Percentiles rank a stretch among this genome's conserved stretches.
These are phyloP conservation scores for Patiria miniata DNA, from an alignment of 35 echinoderm and acorn worm genomes.

Conservation along the genomic window DNA sequence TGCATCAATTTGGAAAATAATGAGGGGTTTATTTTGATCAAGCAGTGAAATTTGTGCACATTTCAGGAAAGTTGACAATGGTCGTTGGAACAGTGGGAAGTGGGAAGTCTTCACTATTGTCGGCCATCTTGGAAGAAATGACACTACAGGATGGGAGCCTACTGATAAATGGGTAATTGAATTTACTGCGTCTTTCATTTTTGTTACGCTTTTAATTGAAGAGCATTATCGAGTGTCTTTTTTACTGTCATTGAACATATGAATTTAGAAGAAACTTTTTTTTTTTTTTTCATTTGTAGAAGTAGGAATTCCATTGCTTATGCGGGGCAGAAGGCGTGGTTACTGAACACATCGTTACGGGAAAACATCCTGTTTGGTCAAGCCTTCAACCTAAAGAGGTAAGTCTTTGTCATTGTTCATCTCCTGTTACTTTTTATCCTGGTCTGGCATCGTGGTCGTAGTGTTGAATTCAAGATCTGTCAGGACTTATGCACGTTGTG, in stretches of 20 bases:
- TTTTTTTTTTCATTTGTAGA: constrained; percentile 41
- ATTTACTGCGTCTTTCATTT: no score
- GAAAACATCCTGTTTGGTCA: constrained; percentile 74
- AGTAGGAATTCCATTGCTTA: constrained; percentile 42
- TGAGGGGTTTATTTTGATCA: no score
- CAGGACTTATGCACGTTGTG: no score
- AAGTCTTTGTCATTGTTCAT: no score
- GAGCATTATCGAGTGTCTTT: no score
- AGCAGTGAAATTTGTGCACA: background rate
- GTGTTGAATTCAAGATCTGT: no score
- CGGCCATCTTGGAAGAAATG: constrained; percentile 92
- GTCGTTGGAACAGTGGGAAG: constrained; percentile 85
- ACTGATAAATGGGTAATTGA: constrained; percentile 52
- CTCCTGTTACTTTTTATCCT: no score
- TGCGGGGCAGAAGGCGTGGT: constrained; percentile 73
- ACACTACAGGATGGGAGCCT: constrained; percentile 55
- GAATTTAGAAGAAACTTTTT: background rate
- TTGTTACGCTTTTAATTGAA: no score
- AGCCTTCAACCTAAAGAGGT: background rate
- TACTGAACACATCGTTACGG: constrained; percentile 63
- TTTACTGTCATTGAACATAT: no score
- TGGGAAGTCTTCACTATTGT: constrained; percentile 81
- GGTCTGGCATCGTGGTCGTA: no score
- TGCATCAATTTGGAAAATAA: no score
- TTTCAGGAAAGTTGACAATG: constrained; percentile 81